Base-by-base conservation (phyloP, 1,140 invertebrate genomes). In the Orius laevigatus region DNA sequence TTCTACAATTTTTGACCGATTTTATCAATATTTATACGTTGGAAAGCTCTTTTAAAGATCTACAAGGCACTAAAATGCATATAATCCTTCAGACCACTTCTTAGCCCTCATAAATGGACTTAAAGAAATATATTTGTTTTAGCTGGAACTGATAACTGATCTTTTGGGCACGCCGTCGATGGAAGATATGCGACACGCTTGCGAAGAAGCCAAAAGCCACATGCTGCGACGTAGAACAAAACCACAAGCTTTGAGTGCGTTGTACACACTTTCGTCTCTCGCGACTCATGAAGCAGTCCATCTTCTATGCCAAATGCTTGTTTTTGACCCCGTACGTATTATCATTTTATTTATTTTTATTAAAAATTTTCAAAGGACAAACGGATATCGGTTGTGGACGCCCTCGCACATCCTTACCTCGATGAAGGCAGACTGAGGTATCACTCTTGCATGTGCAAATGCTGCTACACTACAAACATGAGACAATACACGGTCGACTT, bases 371-470 rank as follows among this genome's bases (percentile, higher is more conserved):
- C 65, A 1, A 63, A 91, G 84, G 84, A 90, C 58, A 94, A 95
- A 67, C 74, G 94, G 60, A 92, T 97, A 62, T 84, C 80, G 5
- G 90, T 96, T 40, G 79, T 85, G 33, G 86, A 96, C 63, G 94
- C 95, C 5, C 70, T 98, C 53, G 81, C 84, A 50, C 93, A 97
- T 72, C 89, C 91, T 10, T 98, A 97, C 68, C 72, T 98, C 49
- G 92, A 97, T 61, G 95, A 98, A 66, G 95, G 95, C 42, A 75
- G 95, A 55, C 73, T 98, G 53, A 76, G 95, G 58, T 98, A 97
- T 69, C 95, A 99, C 69, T 98, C 94, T 36, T 98, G 95, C 66
- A 99, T 99, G 95, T 99, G 95, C 71, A 85, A 84, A 60, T 99
- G 95, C 66, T 99, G 95, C 69, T 86, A 81, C 62, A 74, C 75